Evolutionary conservation across 1,140 invertebrate species (phyloP).

Genomic region (Choristoneura fumiferana): DNA sequence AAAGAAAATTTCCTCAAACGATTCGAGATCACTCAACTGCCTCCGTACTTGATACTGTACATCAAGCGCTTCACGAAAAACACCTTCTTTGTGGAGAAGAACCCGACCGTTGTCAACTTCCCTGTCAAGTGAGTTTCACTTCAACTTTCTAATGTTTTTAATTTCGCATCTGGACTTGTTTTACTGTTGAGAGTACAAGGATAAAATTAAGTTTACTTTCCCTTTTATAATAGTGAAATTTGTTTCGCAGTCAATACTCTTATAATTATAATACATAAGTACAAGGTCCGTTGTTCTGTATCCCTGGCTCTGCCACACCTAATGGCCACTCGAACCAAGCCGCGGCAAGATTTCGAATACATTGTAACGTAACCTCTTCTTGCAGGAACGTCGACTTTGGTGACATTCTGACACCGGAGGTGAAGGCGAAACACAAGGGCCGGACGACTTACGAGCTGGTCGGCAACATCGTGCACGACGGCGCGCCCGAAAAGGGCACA

Average conservation of each 20-base stretch:
- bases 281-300: no score
- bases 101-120: constrained; percentile 99
- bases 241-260: no score
- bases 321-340: no score
- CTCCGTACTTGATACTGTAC: constrained; percentile 98
- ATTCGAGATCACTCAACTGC: constrained; percentile 96
- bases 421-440: constrained; percentile 87
- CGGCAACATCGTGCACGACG: constrained; percentile 99
- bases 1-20: constrained; percentile 99
- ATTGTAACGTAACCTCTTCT: no score
- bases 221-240: no score
- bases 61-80: constrained; percentile 99
- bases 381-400: constrained; percentile 98
- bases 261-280: no score
- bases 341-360: no score
- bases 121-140: constrained; percentile 94
- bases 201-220: no score
- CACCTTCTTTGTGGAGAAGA: constrained; percentile 99
- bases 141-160: constrained; percentile 18
- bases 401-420: constrained; percentile 93
- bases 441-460: constrained; percentile 96
- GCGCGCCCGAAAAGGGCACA: constrained; percentile 94
- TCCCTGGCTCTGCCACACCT: no score
- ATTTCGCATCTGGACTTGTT: no score
- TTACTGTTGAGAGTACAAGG: no score